These are phyloP conservation scores for Cephus runcator DNA, from an alignment of 2,888 invertebrate species.

Conservation along the genomic window DNA sequence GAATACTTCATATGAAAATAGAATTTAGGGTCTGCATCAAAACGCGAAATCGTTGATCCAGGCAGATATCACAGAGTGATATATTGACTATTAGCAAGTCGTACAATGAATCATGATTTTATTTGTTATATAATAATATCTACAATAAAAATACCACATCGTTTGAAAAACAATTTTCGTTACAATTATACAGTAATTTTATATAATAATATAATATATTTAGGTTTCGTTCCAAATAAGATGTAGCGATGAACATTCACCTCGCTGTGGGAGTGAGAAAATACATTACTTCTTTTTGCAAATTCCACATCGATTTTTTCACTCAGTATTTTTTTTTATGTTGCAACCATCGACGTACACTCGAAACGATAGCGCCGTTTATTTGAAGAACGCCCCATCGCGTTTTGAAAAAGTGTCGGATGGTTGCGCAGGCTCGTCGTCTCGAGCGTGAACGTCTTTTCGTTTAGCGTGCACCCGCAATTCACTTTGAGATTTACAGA, in stretches of 20 bases:
- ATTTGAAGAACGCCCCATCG: constrained; percentile 18
- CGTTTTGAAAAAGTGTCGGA: constrained; percentile 32
- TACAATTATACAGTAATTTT: constrained; percentile 64
- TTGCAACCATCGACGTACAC: constrained; percentile 27
- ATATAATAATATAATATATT: constrained; percentile 58
- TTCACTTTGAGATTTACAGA: constrained; percentile 43
- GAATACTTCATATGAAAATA: too few species aligned
- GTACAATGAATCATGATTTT: constrained; percentile 63
- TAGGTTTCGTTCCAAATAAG: constrained; percentile 57
- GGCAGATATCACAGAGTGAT: background rate
- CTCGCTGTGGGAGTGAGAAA: constrained; percentile 62
- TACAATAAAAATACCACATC: constrained; percentile 65
- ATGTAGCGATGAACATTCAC: constrained; percentile 62
- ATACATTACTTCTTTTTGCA: constrained; percentile 55
- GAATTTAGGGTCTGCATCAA: too few species aligned
- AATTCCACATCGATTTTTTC: constrained; percentile 58
- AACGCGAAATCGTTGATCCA: too few species aligned
- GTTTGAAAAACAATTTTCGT: constrained; percentile 65
- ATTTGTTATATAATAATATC: constrained; percentile 64
- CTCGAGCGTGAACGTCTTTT: constrained; percentile 28
- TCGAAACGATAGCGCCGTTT: constrained; percentile 37
- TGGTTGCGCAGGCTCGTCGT: constrained; percentile 11
- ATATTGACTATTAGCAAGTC: background rate
- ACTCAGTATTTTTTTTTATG: constrained; percentile 45
- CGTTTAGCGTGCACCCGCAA: constrained; percentile 28